Conservation (phyloP, 2,113 vertebrate species). For the Anser cygnoides region DNA sequence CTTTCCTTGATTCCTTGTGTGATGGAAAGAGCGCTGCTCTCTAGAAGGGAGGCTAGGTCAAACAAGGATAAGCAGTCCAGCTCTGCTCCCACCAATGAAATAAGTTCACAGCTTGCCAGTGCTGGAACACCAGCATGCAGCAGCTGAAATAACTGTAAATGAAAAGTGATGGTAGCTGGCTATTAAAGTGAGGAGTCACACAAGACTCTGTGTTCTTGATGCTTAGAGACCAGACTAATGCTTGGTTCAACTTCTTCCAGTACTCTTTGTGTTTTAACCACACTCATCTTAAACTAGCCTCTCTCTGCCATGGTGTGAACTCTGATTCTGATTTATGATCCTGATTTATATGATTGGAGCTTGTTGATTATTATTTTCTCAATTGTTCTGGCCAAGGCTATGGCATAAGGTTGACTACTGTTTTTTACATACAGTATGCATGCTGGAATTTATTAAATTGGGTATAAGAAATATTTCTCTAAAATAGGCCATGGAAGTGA, state of each 20-base stretch:
- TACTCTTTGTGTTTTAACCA: neutral
- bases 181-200: neutral
- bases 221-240: fast-evolving
- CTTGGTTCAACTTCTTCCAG: neutral
- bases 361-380: neutral
- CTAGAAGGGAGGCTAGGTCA: neutral
- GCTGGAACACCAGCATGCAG: neutral
- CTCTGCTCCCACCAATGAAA: neutral
- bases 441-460: neutral
- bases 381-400: neutral
- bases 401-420: neutral
- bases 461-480: neutral
- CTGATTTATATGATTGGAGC: neutral
- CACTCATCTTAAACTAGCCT: neutral
- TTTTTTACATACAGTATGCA: neutral
- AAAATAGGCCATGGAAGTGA: neutral
- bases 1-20: neutral
- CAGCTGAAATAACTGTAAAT: neutral
- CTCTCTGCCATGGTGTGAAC: neutral
- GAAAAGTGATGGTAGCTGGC: neutral
- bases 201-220: neutral
- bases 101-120: neutral
- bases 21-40: neutral
- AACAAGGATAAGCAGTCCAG: neutral
- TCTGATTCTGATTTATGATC: neutral